phyloP scores from a whole-genome alignment of 2,797 vertebrate species.

The Steatocranus sp. region DNA sequence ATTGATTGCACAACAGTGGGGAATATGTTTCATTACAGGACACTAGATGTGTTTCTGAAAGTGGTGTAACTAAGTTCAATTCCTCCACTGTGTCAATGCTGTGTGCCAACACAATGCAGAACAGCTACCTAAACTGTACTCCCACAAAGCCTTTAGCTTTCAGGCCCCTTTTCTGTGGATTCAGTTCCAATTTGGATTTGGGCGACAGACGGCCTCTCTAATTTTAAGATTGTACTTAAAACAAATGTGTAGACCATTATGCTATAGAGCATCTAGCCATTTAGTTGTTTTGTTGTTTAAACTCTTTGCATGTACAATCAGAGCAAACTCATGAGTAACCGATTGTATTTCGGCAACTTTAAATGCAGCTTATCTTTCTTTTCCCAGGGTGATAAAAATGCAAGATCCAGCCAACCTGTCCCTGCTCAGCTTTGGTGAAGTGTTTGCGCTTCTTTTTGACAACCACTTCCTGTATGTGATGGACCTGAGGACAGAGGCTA shows the following conservation, averaged over 20 bases:
- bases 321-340: background rate
- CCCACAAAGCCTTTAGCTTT: background rate
- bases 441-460: conserved; percentile 96
- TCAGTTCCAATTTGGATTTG: background rate
- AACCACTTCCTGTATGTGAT: conserved; percentile 95
- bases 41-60: background rate
- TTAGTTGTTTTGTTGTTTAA: background rate
- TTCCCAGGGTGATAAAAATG: conserved; percentile 89
- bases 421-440: conserved; percentile 91
- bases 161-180: background rate
- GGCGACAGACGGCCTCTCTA: background rate
- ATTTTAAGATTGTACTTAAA: background rate
- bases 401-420: conserved; percentile 89
- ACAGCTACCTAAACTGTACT: background rate
- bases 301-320: background rate
- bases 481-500: conserved; percentile 94
- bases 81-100: background rate
- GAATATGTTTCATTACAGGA: background rate
- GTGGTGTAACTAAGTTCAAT: background rate
- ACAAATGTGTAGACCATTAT: background rate
- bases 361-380: background rate
- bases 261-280: background rate
- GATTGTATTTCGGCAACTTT: background rate
- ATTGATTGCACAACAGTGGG: background rate
- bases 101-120: background rate